Evolutionary conservation across 1,140 invertebrate genomes (phyloP).

Genomic region (Trichomalopsis sarcophagae): DNA sequence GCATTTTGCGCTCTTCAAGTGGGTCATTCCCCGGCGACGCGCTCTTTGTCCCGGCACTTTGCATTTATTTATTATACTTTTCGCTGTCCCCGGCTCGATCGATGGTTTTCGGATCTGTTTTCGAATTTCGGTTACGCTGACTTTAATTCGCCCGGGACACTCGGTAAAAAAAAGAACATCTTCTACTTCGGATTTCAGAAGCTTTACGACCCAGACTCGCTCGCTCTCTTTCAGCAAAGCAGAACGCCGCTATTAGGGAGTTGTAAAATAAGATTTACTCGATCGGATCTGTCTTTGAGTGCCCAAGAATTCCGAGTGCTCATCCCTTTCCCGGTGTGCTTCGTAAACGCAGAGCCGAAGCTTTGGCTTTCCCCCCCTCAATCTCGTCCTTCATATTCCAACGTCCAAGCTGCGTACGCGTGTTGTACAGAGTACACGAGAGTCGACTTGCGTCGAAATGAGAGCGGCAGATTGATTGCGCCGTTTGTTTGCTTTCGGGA

Average conservation of each 20-base stretch:
- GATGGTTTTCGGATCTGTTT: background rate
- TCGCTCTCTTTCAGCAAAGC: background rate
- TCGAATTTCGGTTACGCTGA: no score
- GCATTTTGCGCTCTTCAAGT: background rate
- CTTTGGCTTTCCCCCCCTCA: background rate
- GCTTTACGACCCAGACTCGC: background rate
- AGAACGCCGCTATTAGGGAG: conserved; percentile 6
- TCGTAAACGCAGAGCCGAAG: background rate
- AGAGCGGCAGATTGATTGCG: no score
- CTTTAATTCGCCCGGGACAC: no score
- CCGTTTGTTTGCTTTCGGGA: no score
- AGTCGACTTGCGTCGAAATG: no score
- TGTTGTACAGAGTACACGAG: no score
- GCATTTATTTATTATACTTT: conserved; percentile 24
- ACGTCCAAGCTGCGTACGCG: no score
- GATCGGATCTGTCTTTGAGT: conserved; percentile 24
- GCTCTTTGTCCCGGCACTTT: background rate
- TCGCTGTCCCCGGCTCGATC: background rate
- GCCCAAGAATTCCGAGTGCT: background rate
- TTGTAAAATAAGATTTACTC: conserved; percentile 30
- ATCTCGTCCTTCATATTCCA: background rate
- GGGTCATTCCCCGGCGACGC: background rate
- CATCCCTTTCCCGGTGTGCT: background rate
- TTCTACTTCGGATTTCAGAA: background rate
- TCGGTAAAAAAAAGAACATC: no score